Percentiles rank a stretch among this genome's conserved stretches.
phyloP scores from a whole-genome alignment of 2,888 invertebrate genomes.

The Agrypnus murinus region DNA sequence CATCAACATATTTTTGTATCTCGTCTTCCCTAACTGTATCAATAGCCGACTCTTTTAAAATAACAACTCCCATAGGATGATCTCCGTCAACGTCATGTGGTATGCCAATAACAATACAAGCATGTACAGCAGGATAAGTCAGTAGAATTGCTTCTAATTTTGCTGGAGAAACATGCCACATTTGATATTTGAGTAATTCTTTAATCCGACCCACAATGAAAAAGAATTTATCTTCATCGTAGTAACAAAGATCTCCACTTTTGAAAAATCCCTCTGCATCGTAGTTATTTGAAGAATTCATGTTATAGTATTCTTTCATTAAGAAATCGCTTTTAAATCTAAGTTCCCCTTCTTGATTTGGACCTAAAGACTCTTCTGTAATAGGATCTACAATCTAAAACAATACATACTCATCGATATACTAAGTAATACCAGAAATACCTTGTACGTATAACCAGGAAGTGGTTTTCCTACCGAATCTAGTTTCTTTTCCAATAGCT shows the following conservation, averaged over 20 bases:
- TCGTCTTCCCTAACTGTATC: slow-evolving; percentile 12
- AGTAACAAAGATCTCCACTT: slow-evolving; percentile 72
- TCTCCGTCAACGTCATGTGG: slow-evolving; percentile 81
- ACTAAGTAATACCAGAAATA: not conserved
- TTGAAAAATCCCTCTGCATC: slow-evolving; percentile 71
- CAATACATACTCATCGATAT: not conserved
- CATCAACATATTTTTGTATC: slow-evolving; percentile 21
- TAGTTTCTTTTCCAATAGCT: not conserved
- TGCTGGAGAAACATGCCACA: slow-evolving; percentile 69
- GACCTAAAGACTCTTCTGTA: slow-evolving; percentile 70
- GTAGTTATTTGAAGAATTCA: slow-evolving; percentile 70
- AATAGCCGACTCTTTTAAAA: slow-evolving; percentile 51
- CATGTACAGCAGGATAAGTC: slow-evolving; percentile 82
- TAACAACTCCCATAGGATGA: slow-evolving; percentile 75
- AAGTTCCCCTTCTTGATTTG: no score
- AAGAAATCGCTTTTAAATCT: slow-evolving; percentile 69
- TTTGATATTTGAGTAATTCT: no score
- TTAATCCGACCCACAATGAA: slow-evolving; percentile 71
- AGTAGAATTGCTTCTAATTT: no score
- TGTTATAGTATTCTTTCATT: slow-evolving; percentile 71
- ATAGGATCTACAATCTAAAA: slow-evolving; percentile 71
- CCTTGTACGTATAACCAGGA: not conserved
- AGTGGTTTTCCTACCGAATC: not conserved
- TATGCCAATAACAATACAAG: slow-evolving; percentile 87
- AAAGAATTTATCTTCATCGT: slow-evolving; percentile 71